A percentile compares a stretch with the other conserved stretches of the same genome.
Evolutionary conservation across 2,113 vertebrate species (phyloP).

Genomic region (Steatornis caripensis): DNA sequence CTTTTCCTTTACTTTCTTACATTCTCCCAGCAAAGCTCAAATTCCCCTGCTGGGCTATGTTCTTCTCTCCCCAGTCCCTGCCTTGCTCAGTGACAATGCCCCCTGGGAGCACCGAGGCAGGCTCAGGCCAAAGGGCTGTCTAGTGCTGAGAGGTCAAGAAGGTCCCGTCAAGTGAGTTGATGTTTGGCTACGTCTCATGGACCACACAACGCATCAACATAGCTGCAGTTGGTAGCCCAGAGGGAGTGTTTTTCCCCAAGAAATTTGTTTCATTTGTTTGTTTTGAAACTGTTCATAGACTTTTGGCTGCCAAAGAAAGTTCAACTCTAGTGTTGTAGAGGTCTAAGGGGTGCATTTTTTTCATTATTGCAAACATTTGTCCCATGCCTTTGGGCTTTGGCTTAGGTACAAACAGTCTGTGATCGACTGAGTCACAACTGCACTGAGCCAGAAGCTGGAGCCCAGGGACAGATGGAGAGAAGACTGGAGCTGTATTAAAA

Average conservation of each 20-base stretch:
- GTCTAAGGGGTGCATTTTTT: background rate
- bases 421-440: background rate
- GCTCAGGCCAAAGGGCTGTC: background rate
- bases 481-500: background rate
- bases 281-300: background rate
- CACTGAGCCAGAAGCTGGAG: background rate
- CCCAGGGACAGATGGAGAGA: background rate
- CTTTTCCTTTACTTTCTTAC: background rate
- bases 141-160: background rate
- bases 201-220: background rate
- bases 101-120: background rate
- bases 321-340: background rate
- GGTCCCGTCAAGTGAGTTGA: rapidly evolving
- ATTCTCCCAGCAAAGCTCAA: background rate
- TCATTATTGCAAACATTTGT: background rate
- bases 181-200: background rate
- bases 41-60: background rate
- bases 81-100: background rate
- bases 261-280: background rate
- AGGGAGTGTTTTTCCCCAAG: background rate
- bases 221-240: rapidly evolving
- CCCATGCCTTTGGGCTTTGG: background rate
- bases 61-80: background rate
- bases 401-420: background rate
- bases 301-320: background rate